Evolutionary conservation across 2,113 vertebrate genomes (phyloP).

Genomic region (rat (Rattus norvegicus)): GRCr8 NC_086021.1:63885001-63885500

Average conservation of each 20-base stretch:
- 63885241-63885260: neutral
- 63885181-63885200: neutral
- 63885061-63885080: too few relatives aligned
- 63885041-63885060: too few relatives aligned
- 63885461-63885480: neutral
- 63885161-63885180: neutral
- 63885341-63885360: neutral
- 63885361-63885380: neutral
- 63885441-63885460: neutral
- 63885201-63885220: neutral
- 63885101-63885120: neutral
- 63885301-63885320: neutral
- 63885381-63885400: constrained; percentile 22
- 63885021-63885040: too few relatives aligned
- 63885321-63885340: neutral
- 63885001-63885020: too few relatives aligned
- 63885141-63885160: neutral
- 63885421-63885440: neutral
- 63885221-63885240: neutral
- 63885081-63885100: neutral
- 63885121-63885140: too few relatives aligned
- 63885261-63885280: constrained; percentile 11
- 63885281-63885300: constrained; percentile 31
- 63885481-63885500: neutral
- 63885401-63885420: neutral